A percentile compares a stretch with the other conserved stretches of the same genome.
phyloP scores from a whole-genome alignment of 2,888 invertebrate species.

The Parasteatoda lunata region DNA sequence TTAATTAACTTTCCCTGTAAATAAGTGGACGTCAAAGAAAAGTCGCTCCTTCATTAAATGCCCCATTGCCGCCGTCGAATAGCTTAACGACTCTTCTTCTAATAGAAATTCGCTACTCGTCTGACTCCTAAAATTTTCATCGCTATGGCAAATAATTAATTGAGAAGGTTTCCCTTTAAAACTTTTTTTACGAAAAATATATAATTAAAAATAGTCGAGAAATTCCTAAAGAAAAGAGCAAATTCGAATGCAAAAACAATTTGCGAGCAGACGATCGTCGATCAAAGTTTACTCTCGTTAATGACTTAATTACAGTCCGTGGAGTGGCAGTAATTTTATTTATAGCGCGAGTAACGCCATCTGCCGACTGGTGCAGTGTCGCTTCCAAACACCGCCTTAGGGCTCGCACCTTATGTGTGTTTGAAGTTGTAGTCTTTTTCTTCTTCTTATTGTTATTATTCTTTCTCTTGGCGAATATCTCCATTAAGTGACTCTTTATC shows the following conservation, averaged over 20 bases:
- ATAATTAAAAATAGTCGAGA: conserved; percentile 52
- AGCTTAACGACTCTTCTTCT: conserved; percentile 56
- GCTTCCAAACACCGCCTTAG: conserved; percentile 24
- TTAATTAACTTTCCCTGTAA: conserved; percentile 47
- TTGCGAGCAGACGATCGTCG: conserved; percentile 53
- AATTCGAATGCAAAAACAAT: conserved; percentile 60
- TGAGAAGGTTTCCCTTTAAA: conserved; percentile 41
- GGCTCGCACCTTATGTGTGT: conserved; percentile 22
- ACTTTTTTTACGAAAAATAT: conserved; percentile 14
- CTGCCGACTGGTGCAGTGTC: conserved; percentile 48
- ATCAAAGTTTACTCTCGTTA: conserved; percentile 66
- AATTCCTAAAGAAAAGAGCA: conserved; percentile 9
- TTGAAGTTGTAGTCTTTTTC: conserved; percentile 37
- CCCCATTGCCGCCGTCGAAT: conserved; percentile 1
- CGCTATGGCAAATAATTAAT: conserved; percentile 64
- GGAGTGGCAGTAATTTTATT: conserved; percentile 63
- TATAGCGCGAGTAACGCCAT: conserved; percentile 61
- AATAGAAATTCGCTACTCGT: conserved; percentile 49
- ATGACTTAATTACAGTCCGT: conserved; percentile 66
- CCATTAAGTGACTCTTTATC: conserved; percentile 62
- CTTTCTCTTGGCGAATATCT: conserved; percentile 35
- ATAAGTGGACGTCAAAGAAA: conserved; percentile 22
- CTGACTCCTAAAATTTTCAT: conserved; percentile 58
- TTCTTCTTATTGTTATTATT: conserved; percentile 21
- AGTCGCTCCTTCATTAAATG: conserved; percentile 40